These are phyloP conservation scores for Hypomesus transpacificus DNA, from an alignment of 2,113 vertebrate species.

Conservation along the genomic window DNA sequence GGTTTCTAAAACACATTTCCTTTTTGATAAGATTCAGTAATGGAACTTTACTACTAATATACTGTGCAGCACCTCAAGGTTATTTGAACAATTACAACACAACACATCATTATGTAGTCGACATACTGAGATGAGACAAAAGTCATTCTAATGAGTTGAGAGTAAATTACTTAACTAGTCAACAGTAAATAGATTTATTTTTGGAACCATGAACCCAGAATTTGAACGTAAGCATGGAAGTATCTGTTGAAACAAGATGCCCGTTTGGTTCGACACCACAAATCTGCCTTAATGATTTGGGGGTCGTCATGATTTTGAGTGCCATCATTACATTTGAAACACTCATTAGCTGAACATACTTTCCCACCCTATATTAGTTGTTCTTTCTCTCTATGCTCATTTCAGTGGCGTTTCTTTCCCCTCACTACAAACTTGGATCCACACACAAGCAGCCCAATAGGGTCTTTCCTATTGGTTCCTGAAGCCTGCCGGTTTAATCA, in stretches of 20 bases:
- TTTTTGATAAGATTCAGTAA: background rate
- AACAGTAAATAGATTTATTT: constrained; percentile 24
- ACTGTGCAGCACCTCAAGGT: constrained; percentile 20
- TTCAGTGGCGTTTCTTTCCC: background rate
- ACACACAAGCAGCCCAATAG: background rate
- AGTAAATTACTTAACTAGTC: constrained; percentile 18
- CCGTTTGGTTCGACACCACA: too few relatives aligned
- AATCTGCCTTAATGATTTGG: too few relatives aligned
- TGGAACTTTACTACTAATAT: constrained; percentile 7
- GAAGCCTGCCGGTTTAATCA: constrained; percentile 50
- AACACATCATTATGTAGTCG: constrained; percentile 17
- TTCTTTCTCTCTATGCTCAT: background rate
- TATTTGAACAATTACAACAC: constrained; percentile 14
- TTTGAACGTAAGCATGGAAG: too few relatives aligned
- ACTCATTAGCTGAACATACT: background rate
- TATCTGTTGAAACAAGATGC: too few relatives aligned
- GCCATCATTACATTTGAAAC: background rate
- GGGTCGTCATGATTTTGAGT: too few relatives aligned
- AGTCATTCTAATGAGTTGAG: constrained; percentile 46
- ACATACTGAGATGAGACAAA: constrained; percentile 26
- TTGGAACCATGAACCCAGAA: too few relatives aligned
- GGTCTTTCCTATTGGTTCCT: constrained; percentile 25
- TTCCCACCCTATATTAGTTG: background rate
- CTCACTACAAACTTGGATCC: background rate
- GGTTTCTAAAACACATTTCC: too few relatives aligned